Conservation (phyloP, 1,140 invertebrate genomes). For the Radopholus similis region DNA sequence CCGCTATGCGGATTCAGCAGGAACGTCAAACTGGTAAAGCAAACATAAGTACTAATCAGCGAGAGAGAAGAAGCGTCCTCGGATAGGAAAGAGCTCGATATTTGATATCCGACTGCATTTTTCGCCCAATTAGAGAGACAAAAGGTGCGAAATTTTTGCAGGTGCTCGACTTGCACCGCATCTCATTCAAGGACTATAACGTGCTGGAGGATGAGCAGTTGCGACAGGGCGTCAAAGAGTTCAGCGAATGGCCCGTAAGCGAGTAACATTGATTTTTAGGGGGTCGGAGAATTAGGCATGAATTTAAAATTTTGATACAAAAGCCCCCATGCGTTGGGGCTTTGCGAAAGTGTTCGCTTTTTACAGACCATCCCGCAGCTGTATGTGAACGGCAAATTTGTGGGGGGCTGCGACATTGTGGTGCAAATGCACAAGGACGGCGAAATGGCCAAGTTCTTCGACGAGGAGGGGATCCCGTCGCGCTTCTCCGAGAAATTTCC, state of each 20-base stretch:
- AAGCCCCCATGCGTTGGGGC: no score
- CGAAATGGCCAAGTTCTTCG: constrained; percentile 29
- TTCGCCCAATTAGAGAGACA: background rate
- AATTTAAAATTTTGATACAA: no score
- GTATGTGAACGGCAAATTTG: constrained; percentile 58
- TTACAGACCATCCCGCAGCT: constrained; percentile 51
- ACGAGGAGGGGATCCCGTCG: constrained; percentile 29
- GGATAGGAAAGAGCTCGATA: background rate
- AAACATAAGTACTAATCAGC: no score
- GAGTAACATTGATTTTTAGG: no score
- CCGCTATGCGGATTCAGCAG: constrained; percentile 54
- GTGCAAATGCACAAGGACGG: constrained; percentile 47
- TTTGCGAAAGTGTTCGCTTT: no score
- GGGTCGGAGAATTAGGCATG: no score
- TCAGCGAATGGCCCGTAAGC: constrained; percentile 54
- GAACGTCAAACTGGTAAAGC: constrained; percentile 55
- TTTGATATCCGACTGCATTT: background rate
- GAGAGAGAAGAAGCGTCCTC: no score
- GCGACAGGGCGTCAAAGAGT: constrained; percentile 52
- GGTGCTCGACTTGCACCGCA: constrained; percentile 53
- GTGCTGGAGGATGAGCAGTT: constrained; percentile 52
- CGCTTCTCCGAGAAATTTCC: constrained; percentile 26
- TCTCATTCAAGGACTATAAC: constrained; percentile 50
- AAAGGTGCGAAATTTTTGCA: constrained; percentile 31
- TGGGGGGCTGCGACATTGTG: constrained; percentile 58